phyloP scores from a whole-genome alignment of 2,797 vertebrate species.

The Parotocinclus haroldoi region DNA sequence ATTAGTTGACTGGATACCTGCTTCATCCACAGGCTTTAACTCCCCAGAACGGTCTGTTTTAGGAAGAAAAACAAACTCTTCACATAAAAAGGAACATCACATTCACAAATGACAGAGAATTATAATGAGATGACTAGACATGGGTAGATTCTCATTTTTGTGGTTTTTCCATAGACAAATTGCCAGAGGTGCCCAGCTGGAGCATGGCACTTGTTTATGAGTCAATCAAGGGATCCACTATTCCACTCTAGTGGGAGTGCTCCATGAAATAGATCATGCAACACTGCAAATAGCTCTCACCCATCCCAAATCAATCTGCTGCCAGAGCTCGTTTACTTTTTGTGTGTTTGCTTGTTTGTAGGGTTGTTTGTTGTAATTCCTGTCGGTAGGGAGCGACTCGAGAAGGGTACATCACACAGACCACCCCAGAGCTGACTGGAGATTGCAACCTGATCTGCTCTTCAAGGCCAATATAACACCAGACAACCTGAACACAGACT shows the following conservation, averaged over 20 bases:
- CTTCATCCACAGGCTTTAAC: neutral
- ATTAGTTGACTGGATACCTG: neutral
- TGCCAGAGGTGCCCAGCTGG: constrained; percentile 34
- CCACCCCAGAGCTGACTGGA: constrained; percentile 66
- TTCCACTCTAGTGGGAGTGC: constrained; percentile 62
- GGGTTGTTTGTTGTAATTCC: constrained; percentile 75
- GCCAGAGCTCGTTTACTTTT: constrained; percentile 68
- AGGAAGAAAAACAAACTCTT: too few species aligned
- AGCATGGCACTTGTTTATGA: constrained; percentile 48
- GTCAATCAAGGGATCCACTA: constrained; percentile 66
- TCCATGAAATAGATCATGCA: constrained; percentile 70
- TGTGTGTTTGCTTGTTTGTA: constrained; percentile 66
- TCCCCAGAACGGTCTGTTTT: too few species aligned
- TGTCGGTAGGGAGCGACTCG: constrained; percentile 49
- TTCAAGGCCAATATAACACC: constrained; percentile 61
- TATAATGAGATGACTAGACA: too few species aligned
- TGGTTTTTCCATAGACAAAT: constrained; percentile 1
- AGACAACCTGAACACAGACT: constrained; percentile 36
- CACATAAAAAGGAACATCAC: too few species aligned
- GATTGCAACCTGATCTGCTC: constrained; percentile 61
- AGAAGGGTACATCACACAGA: constrained; percentile 54
- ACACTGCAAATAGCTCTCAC: constrained; percentile 68
- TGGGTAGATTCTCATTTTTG: too few species aligned
- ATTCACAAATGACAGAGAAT: too few species aligned
- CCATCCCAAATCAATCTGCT: constrained; percentile 64